Conservation (phyloP, 2,888 invertebrate genomes). For the Altica lythri region DNA sequence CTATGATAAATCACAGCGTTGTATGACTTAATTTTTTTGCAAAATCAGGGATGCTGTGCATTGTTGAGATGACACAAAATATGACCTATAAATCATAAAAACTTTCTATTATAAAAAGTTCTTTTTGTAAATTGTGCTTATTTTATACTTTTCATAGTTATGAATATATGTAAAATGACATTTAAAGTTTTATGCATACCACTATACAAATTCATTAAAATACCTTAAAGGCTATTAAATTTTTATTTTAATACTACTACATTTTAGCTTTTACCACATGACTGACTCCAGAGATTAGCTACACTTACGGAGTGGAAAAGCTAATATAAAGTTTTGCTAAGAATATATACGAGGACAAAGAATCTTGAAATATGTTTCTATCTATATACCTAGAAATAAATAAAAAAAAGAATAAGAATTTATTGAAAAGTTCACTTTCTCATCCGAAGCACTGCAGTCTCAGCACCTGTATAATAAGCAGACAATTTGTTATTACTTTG, state of each 20-base stretch:
- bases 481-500: constrained; percentile 40
- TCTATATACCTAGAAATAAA: background rate
- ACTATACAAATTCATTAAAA: constrained; percentile 13
- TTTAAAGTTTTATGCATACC: too few relatives aligned
- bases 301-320: constrained; percentile 18
- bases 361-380: constrained; percentile 21
- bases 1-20: too few relatives aligned
- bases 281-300: constrained; percentile 16
- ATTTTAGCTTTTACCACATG: constrained; percentile 12
- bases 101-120: too few relatives aligned
- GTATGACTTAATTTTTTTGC: too few relatives aligned
- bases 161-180: too few relatives aligned
- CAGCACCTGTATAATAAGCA: constrained; percentile 33
- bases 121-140: too few relatives aligned
- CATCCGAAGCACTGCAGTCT: constrained; percentile 27
- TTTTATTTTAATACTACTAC: constrained; percentile 11
- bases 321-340: constrained; percentile 16
- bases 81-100: too few relatives aligned
- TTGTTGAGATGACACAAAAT: too few relatives aligned
- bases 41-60: too few relatives aligned
- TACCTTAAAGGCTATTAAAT: constrained; percentile 19
- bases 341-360: constrained; percentile 24
- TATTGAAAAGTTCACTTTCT: constrained; percentile 28
- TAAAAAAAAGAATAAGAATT: constrained; percentile 26
- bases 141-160: too few relatives aligned